phyloP scores from a whole-genome alignment of 2,797 vertebrate genomes.

The Scleropages formosus region DNA sequence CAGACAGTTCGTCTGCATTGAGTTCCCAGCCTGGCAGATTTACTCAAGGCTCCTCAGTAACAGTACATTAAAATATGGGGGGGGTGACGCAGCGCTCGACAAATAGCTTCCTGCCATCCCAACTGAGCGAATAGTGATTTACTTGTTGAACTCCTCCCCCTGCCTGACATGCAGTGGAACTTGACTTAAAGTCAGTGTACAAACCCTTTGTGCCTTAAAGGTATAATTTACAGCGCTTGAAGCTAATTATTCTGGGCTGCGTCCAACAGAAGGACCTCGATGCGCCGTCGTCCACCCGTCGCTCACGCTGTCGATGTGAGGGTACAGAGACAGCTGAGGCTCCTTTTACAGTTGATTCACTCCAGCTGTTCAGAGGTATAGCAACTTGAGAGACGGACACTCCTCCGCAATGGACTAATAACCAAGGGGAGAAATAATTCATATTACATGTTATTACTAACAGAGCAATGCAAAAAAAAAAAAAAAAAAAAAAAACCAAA shows the following conservation, averaged over 20 bases:
- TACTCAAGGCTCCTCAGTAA: background rate
- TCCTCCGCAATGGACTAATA: too few species aligned
- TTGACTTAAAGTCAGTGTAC: conserved; percentile 27
- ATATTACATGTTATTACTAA: too few species aligned
- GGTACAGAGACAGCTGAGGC: conserved; percentile 48
- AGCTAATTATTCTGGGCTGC: conserved; percentile 27
- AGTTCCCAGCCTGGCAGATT: background rate
- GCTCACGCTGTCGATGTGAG: conserved; percentile 31
- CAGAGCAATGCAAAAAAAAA: too few species aligned
- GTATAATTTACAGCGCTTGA: conserved; percentile 18
- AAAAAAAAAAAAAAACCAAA: too few species aligned
- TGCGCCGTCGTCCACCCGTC: conserved; percentile 11
- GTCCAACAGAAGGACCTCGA: background rate
- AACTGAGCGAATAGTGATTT: background rate
- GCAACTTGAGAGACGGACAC: conserved; percentile 44
- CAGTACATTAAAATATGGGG: background rate
- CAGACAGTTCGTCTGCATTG: background rate
- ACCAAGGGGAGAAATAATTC: too few species aligned
- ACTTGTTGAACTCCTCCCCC: conserved; percentile 6
- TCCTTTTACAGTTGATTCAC: conserved; percentile 42
- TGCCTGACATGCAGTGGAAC: conserved; percentile 19
- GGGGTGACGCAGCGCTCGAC: background rate
- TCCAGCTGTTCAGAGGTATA: conserved; percentile 42
- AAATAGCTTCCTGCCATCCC: too few species aligned
- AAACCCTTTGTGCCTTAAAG: conserved; percentile 23